A percentile compares a stretch with the other conserved stretches of the same genome.
Conservation (phyloP, 2,888 invertebrate species). For the Horisme vitalbata region DNA sequence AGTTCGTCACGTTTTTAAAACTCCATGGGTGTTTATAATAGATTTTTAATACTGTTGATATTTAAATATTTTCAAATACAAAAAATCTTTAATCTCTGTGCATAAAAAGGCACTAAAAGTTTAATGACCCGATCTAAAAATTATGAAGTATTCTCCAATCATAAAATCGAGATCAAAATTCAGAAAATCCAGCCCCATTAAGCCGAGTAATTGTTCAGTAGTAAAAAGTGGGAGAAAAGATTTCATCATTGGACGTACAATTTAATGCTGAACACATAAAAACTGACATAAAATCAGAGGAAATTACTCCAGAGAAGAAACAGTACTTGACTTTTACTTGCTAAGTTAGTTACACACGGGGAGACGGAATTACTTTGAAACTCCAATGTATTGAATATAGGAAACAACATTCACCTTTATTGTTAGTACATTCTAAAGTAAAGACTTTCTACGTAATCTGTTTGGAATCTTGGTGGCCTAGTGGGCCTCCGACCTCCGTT, state of each 20-base stretch:
- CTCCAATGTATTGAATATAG: not conserved
- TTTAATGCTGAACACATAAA: slow-evolving; percentile 58
- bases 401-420: no score
- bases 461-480: no score
- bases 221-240: slow-evolving; percentile 33
- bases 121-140: slow-evolving; percentile 12
- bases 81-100: no score
- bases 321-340: slow-evolving; percentile 19
- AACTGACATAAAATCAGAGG: slow-evolving; percentile 59
- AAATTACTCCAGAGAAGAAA: slow-evolving; percentile 48
- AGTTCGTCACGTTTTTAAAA: no score
- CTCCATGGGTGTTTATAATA: no score
- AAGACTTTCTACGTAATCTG: no score
- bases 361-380: not conserved
- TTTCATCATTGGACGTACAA: slow-evolving; percentile 54
- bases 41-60: no score
- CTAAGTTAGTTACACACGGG: slow-evolving; percentile 14
- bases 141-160: slow-evolving; percentile 12
- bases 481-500: no score
- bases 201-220: slow-evolving; percentile 21
- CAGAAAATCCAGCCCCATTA: slow-evolving; percentile 22
- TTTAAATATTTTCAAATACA: no score
- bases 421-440: no score
- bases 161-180: slow-evolving; percentile 21
- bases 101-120: slow-evolving; percentile 12